phyloP scores from a whole-genome alignment of 1,140 invertebrate species.

The Drosophila kikkawai region DNA sequence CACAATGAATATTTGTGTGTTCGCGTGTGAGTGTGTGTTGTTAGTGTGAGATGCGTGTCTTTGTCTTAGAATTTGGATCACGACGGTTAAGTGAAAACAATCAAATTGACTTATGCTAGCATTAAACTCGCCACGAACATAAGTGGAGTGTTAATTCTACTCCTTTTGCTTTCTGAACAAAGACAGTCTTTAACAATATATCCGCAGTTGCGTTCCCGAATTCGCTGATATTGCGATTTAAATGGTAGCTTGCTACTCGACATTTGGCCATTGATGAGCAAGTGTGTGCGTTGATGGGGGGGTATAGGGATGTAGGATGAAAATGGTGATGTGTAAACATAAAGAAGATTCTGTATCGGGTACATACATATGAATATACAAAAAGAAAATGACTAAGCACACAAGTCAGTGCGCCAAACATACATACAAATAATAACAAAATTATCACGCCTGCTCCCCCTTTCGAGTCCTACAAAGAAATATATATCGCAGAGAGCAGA shows the following conservation, averaged over 20 bases:
- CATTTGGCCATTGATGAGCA: constrained; percentile 72
- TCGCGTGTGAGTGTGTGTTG: constrained; percentile 24
- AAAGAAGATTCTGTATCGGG: constrained; percentile 24
- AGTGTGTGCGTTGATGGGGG: constrained; percentile 53
- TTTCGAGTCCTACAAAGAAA: constrained; percentile 4
- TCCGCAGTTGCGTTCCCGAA: constrained; percentile 29
- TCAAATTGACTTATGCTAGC: constrained; percentile 48
- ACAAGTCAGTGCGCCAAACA: constrained; percentile 41
- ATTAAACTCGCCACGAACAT: constrained; percentile 46
- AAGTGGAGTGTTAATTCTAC: constrained; percentile 29
- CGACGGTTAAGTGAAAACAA: constrained; percentile 39
- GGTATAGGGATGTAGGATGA: constrained; percentile 23
- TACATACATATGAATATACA: constrained; percentile 26
- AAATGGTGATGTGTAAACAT: constrained; percentile 11
- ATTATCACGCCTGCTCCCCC: constrained; percentile 27
- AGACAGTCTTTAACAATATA: constrained; percentile 77
- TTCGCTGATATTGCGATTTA: constrained; percentile 41
- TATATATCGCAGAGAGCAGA: neutral
- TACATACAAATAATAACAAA: constrained; percentile 61
- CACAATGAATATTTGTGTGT: constrained; percentile 76
- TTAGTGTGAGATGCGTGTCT: constrained; percentile 49
- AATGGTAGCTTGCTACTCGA: constrained; percentile 56
- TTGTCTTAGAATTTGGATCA: constrained; percentile 56
- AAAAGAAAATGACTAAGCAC: constrained; percentile 64
- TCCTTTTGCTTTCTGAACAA: constrained; percentile 64